Conservation (phyloP, 2,113 vertebrate species). For the Scolopax mira region DNA sequence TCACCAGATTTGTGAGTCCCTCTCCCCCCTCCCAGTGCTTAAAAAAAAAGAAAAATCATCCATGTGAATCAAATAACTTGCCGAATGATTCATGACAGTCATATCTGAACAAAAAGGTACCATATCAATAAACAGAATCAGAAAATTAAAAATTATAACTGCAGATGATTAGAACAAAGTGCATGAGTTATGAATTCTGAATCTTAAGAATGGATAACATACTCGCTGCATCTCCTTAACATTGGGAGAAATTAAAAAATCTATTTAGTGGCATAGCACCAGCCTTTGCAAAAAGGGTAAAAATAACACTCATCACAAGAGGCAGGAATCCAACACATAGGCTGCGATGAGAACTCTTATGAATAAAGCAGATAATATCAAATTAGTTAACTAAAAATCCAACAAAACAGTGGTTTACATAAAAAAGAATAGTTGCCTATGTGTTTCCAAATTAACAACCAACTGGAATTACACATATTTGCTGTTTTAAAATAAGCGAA, state of each 20-base stretch:
- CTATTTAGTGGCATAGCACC: conserved; percentile 1
- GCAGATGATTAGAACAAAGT: background rate
- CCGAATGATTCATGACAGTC: background rate
- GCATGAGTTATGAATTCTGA: background rate
- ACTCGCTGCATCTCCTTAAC: background rate
- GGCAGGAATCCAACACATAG: conserved; percentile 3
- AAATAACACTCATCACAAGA: conserved; percentile 35
- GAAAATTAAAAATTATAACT: background rate
- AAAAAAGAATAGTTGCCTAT: background rate
- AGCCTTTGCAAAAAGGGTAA: conserved; percentile 31
- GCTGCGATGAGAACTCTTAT: background rate
- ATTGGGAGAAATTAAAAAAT: background rate
- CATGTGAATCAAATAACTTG: background rate
- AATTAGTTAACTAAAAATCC: background rate
- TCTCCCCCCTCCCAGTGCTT: background rate
- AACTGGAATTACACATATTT: background rate
- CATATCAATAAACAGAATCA: background rate
- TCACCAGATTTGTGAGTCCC: background rate
- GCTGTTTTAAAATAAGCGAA: background rate
- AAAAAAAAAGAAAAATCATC: background rate
- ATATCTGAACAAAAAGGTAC: background rate
- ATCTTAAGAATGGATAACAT: conserved; percentile 1
- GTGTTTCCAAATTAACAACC: background rate
- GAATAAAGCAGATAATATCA: background rate
- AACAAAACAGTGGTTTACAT: background rate